Evolutionary conservation across 2,888 invertebrate species (phyloP).

Genomic region (Oscheius onirici): DNA sequence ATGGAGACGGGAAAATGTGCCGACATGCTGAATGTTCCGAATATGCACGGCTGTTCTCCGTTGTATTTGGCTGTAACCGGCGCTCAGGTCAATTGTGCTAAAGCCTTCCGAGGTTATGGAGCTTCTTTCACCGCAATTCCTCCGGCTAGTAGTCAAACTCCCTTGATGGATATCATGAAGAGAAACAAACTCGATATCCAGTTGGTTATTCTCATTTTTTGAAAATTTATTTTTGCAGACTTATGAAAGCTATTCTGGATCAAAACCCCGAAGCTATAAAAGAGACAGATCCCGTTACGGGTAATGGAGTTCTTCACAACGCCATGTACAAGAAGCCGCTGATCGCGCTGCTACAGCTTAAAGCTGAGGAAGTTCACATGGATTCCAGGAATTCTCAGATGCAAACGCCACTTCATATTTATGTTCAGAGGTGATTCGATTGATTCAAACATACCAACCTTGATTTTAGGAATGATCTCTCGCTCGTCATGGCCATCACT

Average conservation of each 20-base stretch:
- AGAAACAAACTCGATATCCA: conserved; percentile 42
- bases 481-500: conserved; percentile 46
- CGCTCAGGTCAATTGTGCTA: conserved; percentile 37
- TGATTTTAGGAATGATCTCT: conserved; percentile 49
- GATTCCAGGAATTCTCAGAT: conserved; percentile 71
- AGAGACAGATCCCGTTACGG: conserved; percentile 47
- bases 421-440: conserved; percentile 39
- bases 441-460: no score
- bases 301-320: conserved; percentile 48
- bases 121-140: conserved; percentile 35
- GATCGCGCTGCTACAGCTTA: conserved; percentile 43
- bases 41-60: conserved; percentile 36
- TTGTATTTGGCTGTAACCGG: conserved; percentile 39
- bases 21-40: conserved; percentile 17
- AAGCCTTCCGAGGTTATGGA: conserved; percentile 30
- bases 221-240: conserved; percentile 6
- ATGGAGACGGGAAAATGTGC: conserved; percentile 31
- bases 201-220: no score
- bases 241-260: conserved; percentile 39
- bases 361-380: conserved; percentile 65
- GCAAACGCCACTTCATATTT: conserved; percentile 73
- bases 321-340: conserved; percentile 42
- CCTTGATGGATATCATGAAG: conserved; percentile 47
- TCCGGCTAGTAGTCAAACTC: conserved; percentile 29
- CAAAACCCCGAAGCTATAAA: conserved; percentile 41